Evolutionary conservation across 2,113 vertebrate genomes (phyloP).

Genomic region (Montifringilla adamsi): DNA sequence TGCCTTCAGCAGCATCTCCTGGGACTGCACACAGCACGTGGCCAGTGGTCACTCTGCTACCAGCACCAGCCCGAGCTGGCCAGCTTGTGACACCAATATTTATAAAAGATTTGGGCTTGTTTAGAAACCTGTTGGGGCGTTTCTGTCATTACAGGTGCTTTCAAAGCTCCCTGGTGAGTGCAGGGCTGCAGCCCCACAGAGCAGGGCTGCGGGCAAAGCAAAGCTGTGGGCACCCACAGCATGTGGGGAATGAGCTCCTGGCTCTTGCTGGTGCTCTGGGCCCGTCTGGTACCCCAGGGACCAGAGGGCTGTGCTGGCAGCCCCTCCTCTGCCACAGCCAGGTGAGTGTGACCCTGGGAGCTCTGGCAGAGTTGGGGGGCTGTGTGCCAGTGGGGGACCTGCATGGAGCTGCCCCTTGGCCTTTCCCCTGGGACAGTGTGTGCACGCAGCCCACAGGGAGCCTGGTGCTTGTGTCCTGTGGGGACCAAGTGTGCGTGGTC

Average conservation of each 20-base stretch:
- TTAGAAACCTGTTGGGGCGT: neutral
- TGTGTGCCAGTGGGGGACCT: no score
- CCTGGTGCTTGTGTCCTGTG: neutral
- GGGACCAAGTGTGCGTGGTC: fast-evolving
- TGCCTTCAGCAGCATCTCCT: neutral
- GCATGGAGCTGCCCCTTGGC: no score
- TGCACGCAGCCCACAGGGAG: neutral
- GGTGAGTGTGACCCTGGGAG: no score
- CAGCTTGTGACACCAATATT: neutral
- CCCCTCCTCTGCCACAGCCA: no score
- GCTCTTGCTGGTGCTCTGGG: neutral
- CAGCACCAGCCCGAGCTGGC: neutral
- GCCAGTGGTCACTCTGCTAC: neutral
- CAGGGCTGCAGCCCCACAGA: fast-evolving
- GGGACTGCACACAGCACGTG: fast-evolving
- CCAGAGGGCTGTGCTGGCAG: neutral
- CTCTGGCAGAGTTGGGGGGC: no score
- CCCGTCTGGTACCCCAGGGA: fast-evolving
- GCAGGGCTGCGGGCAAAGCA: neutral
- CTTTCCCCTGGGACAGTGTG: no score
- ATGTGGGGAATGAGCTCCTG: neutral
- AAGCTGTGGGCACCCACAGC: neutral
- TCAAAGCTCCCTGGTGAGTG: fast-evolving
- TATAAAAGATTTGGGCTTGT: neutral
- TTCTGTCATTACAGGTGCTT: fast-evolving